Base-by-base conservation (phyloP, 1,140 invertebrate genomes). In the Hypothenemus hampei region DNA sequence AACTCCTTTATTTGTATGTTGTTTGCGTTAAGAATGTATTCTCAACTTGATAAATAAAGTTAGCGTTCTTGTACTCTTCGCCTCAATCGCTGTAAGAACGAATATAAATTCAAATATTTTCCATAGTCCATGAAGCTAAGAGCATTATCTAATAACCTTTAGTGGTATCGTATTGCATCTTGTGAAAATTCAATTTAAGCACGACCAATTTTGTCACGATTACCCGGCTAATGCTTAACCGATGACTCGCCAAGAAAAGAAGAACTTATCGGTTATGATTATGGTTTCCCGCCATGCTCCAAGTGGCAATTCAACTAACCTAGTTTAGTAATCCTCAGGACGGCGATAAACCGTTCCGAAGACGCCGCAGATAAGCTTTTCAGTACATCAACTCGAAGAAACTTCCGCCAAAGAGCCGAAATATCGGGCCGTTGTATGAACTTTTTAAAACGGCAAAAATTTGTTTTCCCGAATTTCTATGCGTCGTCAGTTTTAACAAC, bases 231-330 rank as follows among this genome's bases (percentile, higher is more conserved):
- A 53, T 53, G 50, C 50, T 19, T 20, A 35, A 53, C 50, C 50
- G 44, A 53, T 55, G 52, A 23, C 44, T 31, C 7, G 31, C 43
- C 8, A 48, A 55, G 45, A 47, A 48, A 40, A 47, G 52, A 44
- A 49, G 54, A 50, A 57, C 35, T 57, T 57, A 57, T 57, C 54
- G 54, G 54, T 57, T 57, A 57, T 57, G 54, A 57, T 57, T 57
- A 57, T 57, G 54, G 54, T 57, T 57, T 57, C 54, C n/a, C 46
- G 46, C 53, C 44, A 43, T 35, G 18, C 20, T 47, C 45, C 39
- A 50, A 57, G 54, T 50, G 46, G 40, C 54, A 57, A 57, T 57
- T 57, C 46, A 57, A 57, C 54, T 57, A 57, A 57, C 54, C 54
- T 50, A 57, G 54, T 57, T 57, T 57, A 57, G 54, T 57, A 57